These are phyloP conservation scores for Lepidurus couesii DNA, from an alignment of 1,140 invertebrate genomes.

Conservation along the genomic window DNA sequence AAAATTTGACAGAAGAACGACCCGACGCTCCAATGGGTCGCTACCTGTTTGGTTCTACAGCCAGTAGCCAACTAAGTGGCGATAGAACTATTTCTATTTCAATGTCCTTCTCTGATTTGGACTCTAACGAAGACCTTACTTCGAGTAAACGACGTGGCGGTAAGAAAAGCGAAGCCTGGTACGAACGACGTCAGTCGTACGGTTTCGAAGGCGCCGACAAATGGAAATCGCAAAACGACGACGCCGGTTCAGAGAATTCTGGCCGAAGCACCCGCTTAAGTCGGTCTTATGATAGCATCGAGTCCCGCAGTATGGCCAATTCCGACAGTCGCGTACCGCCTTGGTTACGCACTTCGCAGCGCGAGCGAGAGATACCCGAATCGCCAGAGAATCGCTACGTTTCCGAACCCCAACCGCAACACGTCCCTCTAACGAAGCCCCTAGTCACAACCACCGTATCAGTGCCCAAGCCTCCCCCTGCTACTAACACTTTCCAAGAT, in stretches of 20 bases:
- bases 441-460: background rate
- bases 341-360: constrained; percentile 23
- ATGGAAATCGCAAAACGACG: constrained; percentile 26
- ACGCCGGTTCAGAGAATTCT: constrained; percentile 19
- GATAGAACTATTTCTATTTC: constrained; percentile 30
- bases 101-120: constrained; percentile 32
- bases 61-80: constrained; percentile 23
- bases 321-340: constrained; percentile 27
- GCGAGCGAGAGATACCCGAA: background rate
- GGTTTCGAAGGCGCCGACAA: constrained; percentile 34
- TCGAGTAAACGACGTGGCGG: background rate
- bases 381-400: background rate
- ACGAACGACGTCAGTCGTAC: constrained; percentile 32
- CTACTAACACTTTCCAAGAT: background rate
- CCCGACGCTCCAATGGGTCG: background rate
- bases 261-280: constrained; percentile 27
- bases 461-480: background rate
- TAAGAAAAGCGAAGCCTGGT: constrained; percentile 32
- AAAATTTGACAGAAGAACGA: background rate
- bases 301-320: constrained; percentile 23
- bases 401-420: background rate
- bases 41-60: constrained; percentile 30
- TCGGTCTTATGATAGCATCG: constrained; percentile 32
- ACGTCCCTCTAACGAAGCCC: background rate
- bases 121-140: constrained; percentile 27